A percentile compares a stretch with the other conserved stretches of the same genome.
Conservation (phyloP, 2,888 invertebrate genomes). For the Drosophila robusta region DNA sequence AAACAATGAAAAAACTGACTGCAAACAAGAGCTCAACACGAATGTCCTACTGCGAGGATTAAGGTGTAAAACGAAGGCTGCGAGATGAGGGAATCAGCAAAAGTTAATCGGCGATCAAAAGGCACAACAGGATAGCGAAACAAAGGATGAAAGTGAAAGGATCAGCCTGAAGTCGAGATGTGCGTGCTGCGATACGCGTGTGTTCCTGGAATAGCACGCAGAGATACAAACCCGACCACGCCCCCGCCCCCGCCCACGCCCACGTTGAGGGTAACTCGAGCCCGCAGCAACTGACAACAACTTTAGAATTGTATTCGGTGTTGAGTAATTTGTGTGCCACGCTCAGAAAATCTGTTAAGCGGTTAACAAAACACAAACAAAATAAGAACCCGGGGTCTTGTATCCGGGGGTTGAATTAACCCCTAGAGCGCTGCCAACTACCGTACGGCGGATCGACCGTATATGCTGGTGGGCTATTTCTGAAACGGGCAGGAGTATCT, state of each 20-base stretch:
- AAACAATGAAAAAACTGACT: background rate
- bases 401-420: conserved; percentile 58
- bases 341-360: conserved; percentile 72
- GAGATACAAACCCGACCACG: conserved; percentile 23
- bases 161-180: conserved; percentile 51
- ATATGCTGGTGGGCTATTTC: conserved; percentile 61
- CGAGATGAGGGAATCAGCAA: conserved; percentile 34
- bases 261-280: conserved; percentile 55
- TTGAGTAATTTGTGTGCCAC: conserved; percentile 75
- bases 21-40: background rate
- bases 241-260: conserved; percentile 34
- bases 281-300: conserved; percentile 40
- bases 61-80: conserved; percentile 19
- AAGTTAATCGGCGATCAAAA: conserved; percentile 52
- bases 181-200: conserved; percentile 78
- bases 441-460: conserved; percentile 38
- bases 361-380: conserved; percentile 72
- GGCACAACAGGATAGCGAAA: conserved; percentile 24
- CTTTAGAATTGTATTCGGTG: conserved; percentile 52
- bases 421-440: conserved; percentile 41
- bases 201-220: conserved; percentile 64
- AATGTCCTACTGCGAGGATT: conserved; percentile 31
- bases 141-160: conserved; percentile 37
- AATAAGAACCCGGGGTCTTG: conserved; percentile 26
- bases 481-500: conserved; percentile 4